Evolutionary conservation across 2,113 vertebrate genomes (phyloP).

Genomic region (Bothrops jararaca): DNA sequence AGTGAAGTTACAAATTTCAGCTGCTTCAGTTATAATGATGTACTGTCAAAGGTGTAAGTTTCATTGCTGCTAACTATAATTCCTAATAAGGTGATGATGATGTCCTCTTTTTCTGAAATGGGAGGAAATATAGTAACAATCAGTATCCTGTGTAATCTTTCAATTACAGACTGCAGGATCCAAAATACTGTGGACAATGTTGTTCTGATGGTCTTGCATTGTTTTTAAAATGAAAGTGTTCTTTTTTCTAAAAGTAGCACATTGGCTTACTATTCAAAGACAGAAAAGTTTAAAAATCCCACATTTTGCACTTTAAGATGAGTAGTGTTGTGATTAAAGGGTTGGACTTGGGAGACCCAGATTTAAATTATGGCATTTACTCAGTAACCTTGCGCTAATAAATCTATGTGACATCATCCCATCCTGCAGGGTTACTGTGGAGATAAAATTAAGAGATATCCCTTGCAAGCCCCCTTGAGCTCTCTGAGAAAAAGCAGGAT

Average conservation of each 20-base stretch:
- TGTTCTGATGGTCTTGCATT: background rate
- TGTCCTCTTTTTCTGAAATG: background rate
- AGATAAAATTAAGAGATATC: background rate
- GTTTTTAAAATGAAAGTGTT: background rate
- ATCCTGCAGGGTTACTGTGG: background rate
- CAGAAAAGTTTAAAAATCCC: background rate
- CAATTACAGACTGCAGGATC: background rate
- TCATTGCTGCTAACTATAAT: background rate
- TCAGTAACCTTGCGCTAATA: background rate
- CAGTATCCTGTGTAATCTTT: background rate
- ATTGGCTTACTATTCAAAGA: background rate
- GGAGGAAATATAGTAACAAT: background rate
- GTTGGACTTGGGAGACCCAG: background rate
- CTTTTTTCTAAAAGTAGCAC: background rate
- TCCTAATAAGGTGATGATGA: background rate
- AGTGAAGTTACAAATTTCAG: background rate
- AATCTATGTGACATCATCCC: background rate
- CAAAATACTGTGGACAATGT: background rate
- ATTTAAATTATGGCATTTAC: background rate
- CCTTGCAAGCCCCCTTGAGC: background rate
- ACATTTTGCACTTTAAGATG: background rate
- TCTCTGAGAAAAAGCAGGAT: background rate
- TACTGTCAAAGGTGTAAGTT: background rate
- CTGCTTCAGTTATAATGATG: background rate
- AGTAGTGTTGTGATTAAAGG: background rate